phyloP scores from a whole-genome alignment of 1,140 invertebrate genomes.

The Coboldia fuscipes region DNA sequence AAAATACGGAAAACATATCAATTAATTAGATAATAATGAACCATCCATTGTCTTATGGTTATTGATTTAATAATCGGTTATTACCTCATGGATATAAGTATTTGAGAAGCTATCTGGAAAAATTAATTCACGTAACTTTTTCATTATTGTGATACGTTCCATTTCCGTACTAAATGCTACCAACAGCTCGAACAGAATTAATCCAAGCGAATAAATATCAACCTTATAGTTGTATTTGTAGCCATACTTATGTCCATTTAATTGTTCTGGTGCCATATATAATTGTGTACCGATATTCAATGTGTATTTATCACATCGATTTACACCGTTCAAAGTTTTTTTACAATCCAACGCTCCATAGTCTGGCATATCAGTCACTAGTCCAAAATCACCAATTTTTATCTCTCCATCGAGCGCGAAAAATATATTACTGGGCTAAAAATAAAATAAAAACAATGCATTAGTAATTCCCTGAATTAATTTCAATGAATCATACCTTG shows the following conservation, averaged over 20 bases:
- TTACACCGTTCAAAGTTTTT: slow-evolving; percentile 9
- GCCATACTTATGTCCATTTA: slow-evolving; percentile 52
- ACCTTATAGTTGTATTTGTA: slow-evolving; percentile 89
- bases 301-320: slow-evolving; percentile 24
- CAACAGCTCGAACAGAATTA: slow-evolving; percentile 84
- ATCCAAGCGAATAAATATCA: slow-evolving; percentile 87
- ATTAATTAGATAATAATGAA: neutral
- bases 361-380: slow-evolving; percentile 70
- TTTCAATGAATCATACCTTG: slow-evolving; percentile 39
- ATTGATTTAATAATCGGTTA: neutral
- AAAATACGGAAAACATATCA: slow-evolving; percentile 15
- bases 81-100: slow-evolving; percentile 46
- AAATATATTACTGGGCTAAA: slow-evolving; percentile 86
- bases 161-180: slow-evolving; percentile 76
- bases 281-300: slow-evolving; percentile 57
- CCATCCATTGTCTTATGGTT: neutral
- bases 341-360: slow-evolving; percentile 18
- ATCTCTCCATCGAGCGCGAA: slow-evolving; percentile 75
- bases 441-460: slow-evolving; percentile 8
- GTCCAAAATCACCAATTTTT: slow-evolving; percentile 93
- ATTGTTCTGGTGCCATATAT: slow-evolving; percentile 96
- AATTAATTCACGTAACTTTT: slow-evolving; percentile 34
- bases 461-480: slow-evolving; percentile 1
- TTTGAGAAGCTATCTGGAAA: slow-evolving; percentile 47
- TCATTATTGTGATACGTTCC: slow-evolving; percentile 50